Evolutionary conservation across 1,140 invertebrate species (phyloP), one percentile per base, ranked within the genome.

Genomic region (Globodera rostochiensis): DNA sequence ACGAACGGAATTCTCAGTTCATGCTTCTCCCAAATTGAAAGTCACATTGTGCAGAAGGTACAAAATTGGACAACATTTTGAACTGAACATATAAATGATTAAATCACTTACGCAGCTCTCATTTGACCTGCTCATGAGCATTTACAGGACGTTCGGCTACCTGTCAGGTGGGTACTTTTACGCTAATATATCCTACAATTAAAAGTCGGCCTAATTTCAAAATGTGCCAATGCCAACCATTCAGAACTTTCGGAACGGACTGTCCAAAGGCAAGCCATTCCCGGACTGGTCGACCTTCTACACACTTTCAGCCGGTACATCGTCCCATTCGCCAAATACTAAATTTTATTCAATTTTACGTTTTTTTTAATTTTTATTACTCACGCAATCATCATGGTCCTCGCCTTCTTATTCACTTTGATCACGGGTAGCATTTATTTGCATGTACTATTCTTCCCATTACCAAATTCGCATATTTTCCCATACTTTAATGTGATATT

Each of bases 1-100:
- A 95, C 98, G 1, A 94, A 98, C 90, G 94, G 94, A 81, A 93
- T 97, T 5, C 92, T 96, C 1, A 94, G 95, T 2, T 98, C 96
- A 0, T 98, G 96, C 90, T 99, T 98, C 91, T 96, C 96, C 0
- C 91, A 95, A 11, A 92, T 98, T 19, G 92, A 94, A 88, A 95
- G 94, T 90, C 95, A 80, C 64, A 46, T 21, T 8, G 9, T 80
- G 6, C 50, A 64, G 46, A 80, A 64, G 69, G 47, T 73, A 57
- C 15, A 13, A 64, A 53, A 53, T 13, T 50, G 13, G 1, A 47
- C 7, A 45, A 74, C 50, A 49, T 8, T 49, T 9, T 71, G 8
- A 69, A 19, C 46, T 6, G 5, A 13, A 45, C 46, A 60, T 21
- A 70, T 45, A 45, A 66, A 96, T 85, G 89, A 90, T 11, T 81